Conservation (phyloP, 2,888 invertebrate species). For the Entomobrya proxima region DNA sequence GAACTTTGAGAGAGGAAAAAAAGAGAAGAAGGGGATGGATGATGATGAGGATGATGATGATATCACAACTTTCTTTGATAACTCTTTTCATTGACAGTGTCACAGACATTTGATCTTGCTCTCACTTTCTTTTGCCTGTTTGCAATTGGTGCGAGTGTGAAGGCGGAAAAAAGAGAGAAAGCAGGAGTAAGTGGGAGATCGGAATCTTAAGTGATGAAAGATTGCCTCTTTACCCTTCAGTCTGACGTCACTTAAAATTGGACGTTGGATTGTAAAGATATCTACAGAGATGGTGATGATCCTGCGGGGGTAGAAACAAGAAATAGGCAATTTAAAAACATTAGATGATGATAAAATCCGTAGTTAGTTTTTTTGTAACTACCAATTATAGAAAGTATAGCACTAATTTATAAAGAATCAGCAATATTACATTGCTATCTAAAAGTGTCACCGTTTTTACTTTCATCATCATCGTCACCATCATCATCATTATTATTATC, state of each 20-base stretch:
- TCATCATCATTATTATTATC: too few species aligned
- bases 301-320: too few species aligned
- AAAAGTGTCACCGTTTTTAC: too few species aligned
- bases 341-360: too few species aligned
- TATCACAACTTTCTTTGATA: conserved; percentile 64
- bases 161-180: conserved; percentile 2
- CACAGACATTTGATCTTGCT: conserved; percentile 63
- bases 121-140: not conserved
- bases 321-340: too few species aligned
- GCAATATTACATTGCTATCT: too few species aligned
- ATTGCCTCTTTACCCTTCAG: not conserved
- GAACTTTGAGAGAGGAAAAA: not conserved
- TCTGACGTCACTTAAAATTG: not conserved
- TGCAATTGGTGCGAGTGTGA: conserved; percentile 40
- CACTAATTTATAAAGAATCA: too few species aligned
- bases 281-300: not conserved
- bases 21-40: not conserved
- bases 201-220: conserved; percentile 36
- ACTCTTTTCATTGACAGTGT: conserved; percentile 65
- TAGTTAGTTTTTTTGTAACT: too few species aligned
- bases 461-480: too few species aligned
- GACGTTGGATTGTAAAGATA: too few species aligned
- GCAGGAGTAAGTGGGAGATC: conserved; percentile 41
- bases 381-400: too few species aligned
- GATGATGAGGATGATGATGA: conserved; percentile 44